Percentiles rank a stretch among this genome's conserved stretches.
These are phyloP conservation scores for Platyrinchus mystaceus DNA, from an alignment of 2,797 vertebrate species.

Conservation along the genomic window DNA sequence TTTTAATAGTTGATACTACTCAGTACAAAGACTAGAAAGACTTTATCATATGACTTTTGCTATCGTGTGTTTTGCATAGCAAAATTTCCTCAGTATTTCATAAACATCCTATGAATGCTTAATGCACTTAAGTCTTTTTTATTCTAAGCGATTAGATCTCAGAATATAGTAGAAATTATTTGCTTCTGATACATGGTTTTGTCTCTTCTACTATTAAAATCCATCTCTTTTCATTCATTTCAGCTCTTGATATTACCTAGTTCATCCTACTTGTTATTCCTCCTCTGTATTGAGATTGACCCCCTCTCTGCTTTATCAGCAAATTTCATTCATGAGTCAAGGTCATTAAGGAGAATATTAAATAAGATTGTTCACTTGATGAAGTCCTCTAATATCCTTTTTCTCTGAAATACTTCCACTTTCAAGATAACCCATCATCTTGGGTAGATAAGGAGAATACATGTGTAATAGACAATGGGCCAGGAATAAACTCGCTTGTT, in stretches of 20 bases:
- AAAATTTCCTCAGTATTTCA: slow-evolving; percentile 12
- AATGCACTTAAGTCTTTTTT: not conserved
- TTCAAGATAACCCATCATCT: slow-evolving; percentile 4
- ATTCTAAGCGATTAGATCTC: not conserved
- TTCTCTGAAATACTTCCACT: slow-evolving; percentile 26
- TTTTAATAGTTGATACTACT: not conserved
- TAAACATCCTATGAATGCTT: not conserved
- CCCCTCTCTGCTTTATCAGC: slow-evolving; percentile 43
- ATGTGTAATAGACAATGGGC: not conserved
- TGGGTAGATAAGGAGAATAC: not conserved
- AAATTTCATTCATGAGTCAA: not conserved
- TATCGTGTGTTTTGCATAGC: not conserved
- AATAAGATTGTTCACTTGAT: slow-evolving; percentile 50
- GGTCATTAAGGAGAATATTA: slow-evolving; percentile 55
- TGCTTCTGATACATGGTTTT: not conserved
- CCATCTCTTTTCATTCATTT: slow-evolving; percentile 10
- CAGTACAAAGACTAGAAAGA: not conserved
- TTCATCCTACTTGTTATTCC: slow-evolving; percentile 33
- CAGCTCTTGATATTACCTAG: not conserved
- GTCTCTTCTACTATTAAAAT: slow-evolving; percentile 37
- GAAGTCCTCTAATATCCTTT: slow-evolving; percentile 44
- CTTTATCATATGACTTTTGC: not conserved
- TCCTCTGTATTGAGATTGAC: slow-evolving; percentile 32
- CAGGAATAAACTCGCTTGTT: not conserved
- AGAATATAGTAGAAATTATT: not conserved